phyloP scores from a whole-genome alignment of 2,888 invertebrate genomes.

The Drosophila multiciliata region DNA sequence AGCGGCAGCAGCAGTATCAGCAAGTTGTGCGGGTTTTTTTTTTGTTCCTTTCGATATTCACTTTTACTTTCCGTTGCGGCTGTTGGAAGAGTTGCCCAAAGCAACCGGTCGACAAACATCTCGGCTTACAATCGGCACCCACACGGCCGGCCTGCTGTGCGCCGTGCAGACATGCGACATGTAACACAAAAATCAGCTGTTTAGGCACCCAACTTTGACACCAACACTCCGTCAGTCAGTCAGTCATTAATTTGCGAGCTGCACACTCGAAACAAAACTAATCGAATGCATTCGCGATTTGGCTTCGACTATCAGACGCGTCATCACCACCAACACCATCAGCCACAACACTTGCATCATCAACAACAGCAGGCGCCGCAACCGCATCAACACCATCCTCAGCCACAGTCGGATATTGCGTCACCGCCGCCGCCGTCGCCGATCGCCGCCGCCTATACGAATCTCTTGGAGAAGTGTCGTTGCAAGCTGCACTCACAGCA shows the following conservation, averaged over 20 bases:
- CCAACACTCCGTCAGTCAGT: background rate
- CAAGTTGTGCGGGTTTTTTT: constrained; percentile 30
- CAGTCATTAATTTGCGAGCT: constrained; percentile 39
- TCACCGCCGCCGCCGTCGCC: constrained; percentile 37
- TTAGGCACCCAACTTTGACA: background rate
- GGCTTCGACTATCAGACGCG: constrained; percentile 79
- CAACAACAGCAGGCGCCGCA: constrained; percentile 60
- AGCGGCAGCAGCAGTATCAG: constrained; percentile 16
- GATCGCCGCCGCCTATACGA: constrained; percentile 57
- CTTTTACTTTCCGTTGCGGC: constrained; percentile 76
- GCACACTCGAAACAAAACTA: constrained; percentile 47
- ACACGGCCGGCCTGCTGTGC: constrained; percentile 2
- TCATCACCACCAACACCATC: constrained; percentile 72
- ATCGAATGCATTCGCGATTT: constrained; percentile 83
- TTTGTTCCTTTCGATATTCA: constrained; percentile 53
- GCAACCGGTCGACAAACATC: constrained; percentile 62
- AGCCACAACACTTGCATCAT: constrained; percentile 57
- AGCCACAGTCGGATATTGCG: constrained; percentile 57
- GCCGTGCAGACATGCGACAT: constrained; percentile 46
- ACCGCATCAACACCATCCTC: constrained; percentile 56
- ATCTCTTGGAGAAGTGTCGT: constrained; percentile 81
- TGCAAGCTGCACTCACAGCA: constrained; percentile 67
- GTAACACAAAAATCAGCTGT: constrained; percentile 34
- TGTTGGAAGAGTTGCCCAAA: constrained; percentile 66
- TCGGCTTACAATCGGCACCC: constrained; percentile 50